Evolutionary conservation across 2,797 vertebrate species (phyloP), one percentile per base, ranked within the genome.

Genomic region (Poecilia velifera): DNA sequence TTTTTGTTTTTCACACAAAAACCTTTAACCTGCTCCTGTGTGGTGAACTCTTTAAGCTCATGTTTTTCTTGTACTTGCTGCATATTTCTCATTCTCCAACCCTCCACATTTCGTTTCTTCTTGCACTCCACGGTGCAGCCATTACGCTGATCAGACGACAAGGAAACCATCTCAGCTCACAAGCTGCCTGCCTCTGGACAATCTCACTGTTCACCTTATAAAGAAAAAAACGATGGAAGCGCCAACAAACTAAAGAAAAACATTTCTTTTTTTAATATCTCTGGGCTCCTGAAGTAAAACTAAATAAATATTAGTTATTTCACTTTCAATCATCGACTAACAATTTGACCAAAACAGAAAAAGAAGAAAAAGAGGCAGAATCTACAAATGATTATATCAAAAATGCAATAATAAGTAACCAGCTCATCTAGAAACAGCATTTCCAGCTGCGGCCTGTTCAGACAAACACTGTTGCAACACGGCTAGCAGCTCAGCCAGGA

Each of bases 181-280:
- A 81, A 31, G 78, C 68, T 45, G 59, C 18, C 73, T 31, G 51
- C 36, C 36, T 47, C 43, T 73, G 34, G 76, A 79, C 64, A 72
- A 88, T 82, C 81, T 84, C 71, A 76, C 31, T 12, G 14, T 71
- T 46, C 6, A 77, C 82, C 73, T 82, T n/a, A 55, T n/a, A 10
- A 55, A 66, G 28, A 57, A 4, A 90, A 86, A 84, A 92, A 92
- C 86, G 41, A 91, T 76, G 68, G 87, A 68, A 22, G 41, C 14
- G 6, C 31, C 16, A 66, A 39, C 64, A 55, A 70, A 89, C 73
- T 10, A 59, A 18, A 84, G 78, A 31, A 49, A 49, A 6, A 80
- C 71, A 34, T 51, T 41, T 39, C 31, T 31, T 31, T 31, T 31
- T 31, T 31, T 31, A 31, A 31, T 31, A 20, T 20, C 28, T 59